These are phyloP conservation scores for Harpegnathos saltator DNA, from an alignment of 1,140 invertebrate genomes.

Conservation along the genomic window DNA sequence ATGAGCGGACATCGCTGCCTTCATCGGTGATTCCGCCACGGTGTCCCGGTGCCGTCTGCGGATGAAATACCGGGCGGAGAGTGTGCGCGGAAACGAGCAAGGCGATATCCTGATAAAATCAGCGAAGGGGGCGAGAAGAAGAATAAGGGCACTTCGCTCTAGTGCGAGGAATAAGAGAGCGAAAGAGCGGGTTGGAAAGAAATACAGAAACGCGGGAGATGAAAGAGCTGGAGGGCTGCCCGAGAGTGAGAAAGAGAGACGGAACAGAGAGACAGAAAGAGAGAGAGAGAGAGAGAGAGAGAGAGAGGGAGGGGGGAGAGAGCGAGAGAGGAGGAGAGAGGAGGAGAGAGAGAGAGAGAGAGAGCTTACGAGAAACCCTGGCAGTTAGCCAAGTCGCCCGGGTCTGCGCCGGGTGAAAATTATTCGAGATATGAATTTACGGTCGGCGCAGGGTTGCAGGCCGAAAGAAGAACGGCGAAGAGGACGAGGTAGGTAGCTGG, in stretches of 20 bases:
- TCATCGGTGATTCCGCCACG: conserved; percentile 32
- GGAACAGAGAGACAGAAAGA: conserved; percentile 2
- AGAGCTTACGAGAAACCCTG: conserved; percentile 80
- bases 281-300: too few species aligned
- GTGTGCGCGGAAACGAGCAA: conserved; percentile 38
- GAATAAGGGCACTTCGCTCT: conserved; percentile 64
- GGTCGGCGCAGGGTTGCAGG: conserved; percentile 67
- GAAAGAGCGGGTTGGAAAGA: conserved; percentile 29
- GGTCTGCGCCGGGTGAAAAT: conserved; percentile 71
- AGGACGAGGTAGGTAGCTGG: not conserved
- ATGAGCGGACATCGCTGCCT: conserved; percentile 29
- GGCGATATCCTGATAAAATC: conserved; percentile 68
- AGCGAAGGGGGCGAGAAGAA: conserved; percentile 56
- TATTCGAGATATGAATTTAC: conserved; percentile 83
- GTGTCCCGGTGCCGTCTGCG: conserved; percentile 62
- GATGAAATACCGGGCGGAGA: conserved; percentile 64
- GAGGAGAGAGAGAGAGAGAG: conserved; percentile 15
- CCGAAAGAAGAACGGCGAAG: conserved; percentile 62
- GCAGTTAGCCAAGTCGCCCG: conserved; percentile 78
- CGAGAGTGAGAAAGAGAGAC: conserved; percentile 12
- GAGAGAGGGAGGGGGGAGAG: conserved; percentile 62
- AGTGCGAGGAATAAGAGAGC: conserved; percentile 50
- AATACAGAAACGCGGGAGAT: conserved; percentile 60
- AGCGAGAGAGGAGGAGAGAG: conserved; percentile 9
- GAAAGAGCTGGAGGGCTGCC: conserved; percentile 69